Base-by-base conservation (phyloP, 2,888 invertebrate genomes). In the Lomographa bimaculata region DNA sequence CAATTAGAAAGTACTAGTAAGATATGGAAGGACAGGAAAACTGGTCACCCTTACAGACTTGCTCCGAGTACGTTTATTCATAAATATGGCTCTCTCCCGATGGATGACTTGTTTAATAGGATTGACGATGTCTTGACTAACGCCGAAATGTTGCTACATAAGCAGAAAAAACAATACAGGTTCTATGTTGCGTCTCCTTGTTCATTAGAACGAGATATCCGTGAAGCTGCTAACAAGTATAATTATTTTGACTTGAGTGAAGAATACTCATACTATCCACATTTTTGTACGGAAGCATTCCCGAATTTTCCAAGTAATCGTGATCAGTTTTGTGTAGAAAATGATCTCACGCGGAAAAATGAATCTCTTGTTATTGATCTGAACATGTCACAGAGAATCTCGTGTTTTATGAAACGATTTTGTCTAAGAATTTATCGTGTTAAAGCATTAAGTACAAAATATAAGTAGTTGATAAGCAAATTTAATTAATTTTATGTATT, bases 251-350 rank as follows among this genome's bases (percentile, higher is more conserved):
- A 82, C 52, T 69, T 92, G 44, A 75, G 82, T 12, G 79, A 91
- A 47, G 79, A 91, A 1, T 83, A 89, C 34, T 86, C 90, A 0
- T 94, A 94, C 76, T 95, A 93, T 85, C 96, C 95, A 0, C 96
- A 96, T 75, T 79, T 95, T 42, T 93, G 94, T 23, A 91, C 91
- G 0, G 96, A 96, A 78, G 94, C 94, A 1, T 86, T 94, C 36
- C 94, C 95, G 0, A 87, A 90, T 25, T 80, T 92, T 20, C 89
- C 90, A 0, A 51, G 57, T 8, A 54, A 26, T 6, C 67, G 60
- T 10, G 87, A 87, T 42, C 75, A 79, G 41, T 73, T 52, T 46
- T 87, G 87, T 52, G 7, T 70, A 1, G 60, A 65, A 23, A 60
- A 50, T 48, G 60, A 58, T 46, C 20, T 46, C 7, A 30, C 58